Conservation (phyloP, 2,113 vertebrate genomes). For the Aplodontia rufa region DNA sequence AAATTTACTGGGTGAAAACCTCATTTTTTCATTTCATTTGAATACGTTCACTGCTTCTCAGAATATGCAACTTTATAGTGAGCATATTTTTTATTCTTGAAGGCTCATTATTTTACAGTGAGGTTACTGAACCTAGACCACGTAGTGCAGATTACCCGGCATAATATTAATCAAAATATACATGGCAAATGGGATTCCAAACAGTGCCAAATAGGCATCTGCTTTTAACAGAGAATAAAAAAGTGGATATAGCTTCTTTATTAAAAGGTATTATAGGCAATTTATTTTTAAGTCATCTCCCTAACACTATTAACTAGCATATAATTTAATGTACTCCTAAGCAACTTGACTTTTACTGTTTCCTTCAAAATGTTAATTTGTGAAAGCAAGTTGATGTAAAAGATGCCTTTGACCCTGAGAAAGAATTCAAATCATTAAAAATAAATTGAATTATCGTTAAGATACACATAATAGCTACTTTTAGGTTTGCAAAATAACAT, state of each 20-base stretch:
- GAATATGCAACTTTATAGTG: conserved; percentile 87
- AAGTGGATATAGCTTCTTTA: conserved; percentile 82
- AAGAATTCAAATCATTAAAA: conserved; percentile 82
- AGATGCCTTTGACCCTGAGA: conserved; percentile 82
- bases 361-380: conserved; percentile 86
- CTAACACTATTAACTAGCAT: conserved; percentile 85
- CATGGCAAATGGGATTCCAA: conserved; percentile 86
- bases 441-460: conserved; percentile 84
- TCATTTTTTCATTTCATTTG: conserved; percentile 90
- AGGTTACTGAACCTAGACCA: conserved; percentile 89
- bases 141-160: conserved; percentile 83
- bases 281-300: conserved; percentile 86
- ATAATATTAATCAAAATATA: conserved; percentile 95
- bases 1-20: conserved; percentile 90
- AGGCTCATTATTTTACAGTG: conserved; percentile 95
- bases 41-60: conserved; percentile 86
- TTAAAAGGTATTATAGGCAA: conserved; percentile 85
- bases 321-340: conserved; percentile 86
- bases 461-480: conserved; percentile 71
- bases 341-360: conserved; percentile 85
- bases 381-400: conserved; percentile 83
- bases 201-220: conserved; percentile 85
- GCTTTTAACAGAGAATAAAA: conserved; percentile 85
- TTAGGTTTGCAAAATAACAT: conserved; percentile 63
- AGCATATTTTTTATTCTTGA: conserved; percentile 92